Evolutionary conservation across 2,888 invertebrate genomes (phyloP).

Genomic region (Hemithea aestivaria): DNA sequence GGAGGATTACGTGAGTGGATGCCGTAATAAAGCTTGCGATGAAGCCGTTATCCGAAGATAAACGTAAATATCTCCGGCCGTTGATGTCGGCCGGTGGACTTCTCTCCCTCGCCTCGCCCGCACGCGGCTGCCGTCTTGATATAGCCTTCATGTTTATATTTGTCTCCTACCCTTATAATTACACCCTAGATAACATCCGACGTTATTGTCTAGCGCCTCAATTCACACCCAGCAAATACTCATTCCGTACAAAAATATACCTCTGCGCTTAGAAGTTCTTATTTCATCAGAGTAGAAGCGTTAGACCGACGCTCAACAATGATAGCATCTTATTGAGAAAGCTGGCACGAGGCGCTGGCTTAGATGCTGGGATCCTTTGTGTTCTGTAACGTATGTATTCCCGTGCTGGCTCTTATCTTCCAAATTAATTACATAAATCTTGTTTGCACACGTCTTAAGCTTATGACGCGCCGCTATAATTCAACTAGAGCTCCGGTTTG

Average conservation of each 20-base stretch:
- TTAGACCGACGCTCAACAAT: conserved; percentile 16
- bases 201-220: conserved; percentile 25
- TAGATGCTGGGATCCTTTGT: conserved; percentile 56
- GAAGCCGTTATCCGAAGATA: conserved; percentile 78
- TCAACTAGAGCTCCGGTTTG: conserved; percentile 66
- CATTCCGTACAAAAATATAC: conserved; percentile 8
- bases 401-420: conserved; percentile 71
- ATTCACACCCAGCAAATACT: conserved; percentile 20
- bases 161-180: conserved; percentile 42
- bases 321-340: conserved; percentile 33
- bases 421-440: conserved; percentile 80
- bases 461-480: conserved; percentile 74
- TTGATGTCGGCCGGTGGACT: conserved; percentile 51
- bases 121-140: conserved; percentile 22
- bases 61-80: conserved; percentile 75
- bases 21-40: conserved; percentile 79
- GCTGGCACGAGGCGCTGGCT: conserved; percentile 31
- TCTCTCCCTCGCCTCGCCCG: conserved; percentile 33
- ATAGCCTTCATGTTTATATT: conserved; percentile 29
- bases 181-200: conserved; percentile 38
- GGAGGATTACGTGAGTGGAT: conserved; percentile 79
- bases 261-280: conserved; percentile 3
- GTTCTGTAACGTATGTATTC: conserved; percentile 59
- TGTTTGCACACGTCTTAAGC: conserved; percentile 78
- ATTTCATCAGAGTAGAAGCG: conserved; percentile 18